Conservation (phyloP, 2,113 vertebrate genomes). For the Perca flavescens region DNA sequence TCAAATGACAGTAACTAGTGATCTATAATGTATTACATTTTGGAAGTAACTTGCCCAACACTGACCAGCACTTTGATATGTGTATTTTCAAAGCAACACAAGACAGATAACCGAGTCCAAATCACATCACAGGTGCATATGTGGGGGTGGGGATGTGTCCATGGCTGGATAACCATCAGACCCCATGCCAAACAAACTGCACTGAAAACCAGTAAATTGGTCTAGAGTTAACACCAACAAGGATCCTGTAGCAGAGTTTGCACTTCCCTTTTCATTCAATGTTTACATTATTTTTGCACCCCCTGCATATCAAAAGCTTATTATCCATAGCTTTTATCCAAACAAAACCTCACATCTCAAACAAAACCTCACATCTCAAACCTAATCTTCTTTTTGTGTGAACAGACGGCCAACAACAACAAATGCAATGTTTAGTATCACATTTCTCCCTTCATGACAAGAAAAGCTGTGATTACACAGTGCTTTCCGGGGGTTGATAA, state of each 20-base stretch:
- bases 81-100: neutral
- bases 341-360: constrained; percentile 16
- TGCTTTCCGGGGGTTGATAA: constrained; percentile 18
- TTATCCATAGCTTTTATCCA: constrained; percentile 3
- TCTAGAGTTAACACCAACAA: neutral
- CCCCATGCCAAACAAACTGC: neutral
- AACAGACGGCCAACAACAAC: constrained; percentile 23
- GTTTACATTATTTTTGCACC: neutral
- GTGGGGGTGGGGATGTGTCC: too few species aligned
- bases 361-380: constrained; percentile 7
- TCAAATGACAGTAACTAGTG: too few species aligned
- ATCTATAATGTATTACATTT: too few species aligned
- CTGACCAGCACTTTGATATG: neutral
- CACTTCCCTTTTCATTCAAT: neutral
- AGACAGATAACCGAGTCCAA: neutral
- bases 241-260: neutral
- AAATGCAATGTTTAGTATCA: neutral
- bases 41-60: too few species aligned
- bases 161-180: neutral
- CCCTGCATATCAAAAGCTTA: neutral
- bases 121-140: neutral
- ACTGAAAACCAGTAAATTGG: neutral
- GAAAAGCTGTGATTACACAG: constrained; percentile 21
- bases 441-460: constrained; percentile 10
- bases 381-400: neutral